phyloP scores from a whole-genome alignment of 2,113 vertebrate species.

The Halichoeres trimaculatus region DNA sequence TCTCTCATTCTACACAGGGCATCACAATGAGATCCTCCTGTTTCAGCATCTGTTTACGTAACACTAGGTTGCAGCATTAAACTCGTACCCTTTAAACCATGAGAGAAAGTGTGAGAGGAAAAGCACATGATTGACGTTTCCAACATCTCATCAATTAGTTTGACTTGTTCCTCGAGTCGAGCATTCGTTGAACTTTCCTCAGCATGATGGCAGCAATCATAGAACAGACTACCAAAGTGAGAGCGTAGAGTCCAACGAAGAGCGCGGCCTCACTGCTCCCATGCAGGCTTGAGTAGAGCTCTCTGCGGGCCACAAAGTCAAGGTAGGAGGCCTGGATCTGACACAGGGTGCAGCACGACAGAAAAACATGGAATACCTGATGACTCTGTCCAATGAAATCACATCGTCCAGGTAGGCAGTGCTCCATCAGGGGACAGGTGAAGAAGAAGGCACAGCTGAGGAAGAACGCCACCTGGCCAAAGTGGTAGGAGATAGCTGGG shows the following conservation, averaged over 20 bases:
- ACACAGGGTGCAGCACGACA: slow-evolving; percentile 89
- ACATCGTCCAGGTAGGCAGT: slow-evolving; percentile 88
- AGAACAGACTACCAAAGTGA: slow-evolving; percentile 76
- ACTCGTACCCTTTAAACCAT: slow-evolving; percentile 17
- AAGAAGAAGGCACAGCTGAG: slow-evolving; percentile 90
- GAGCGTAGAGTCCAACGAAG: slow-evolving; percentile 81
- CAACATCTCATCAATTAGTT: slow-evolving; percentile 33
- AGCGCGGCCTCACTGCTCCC: slow-evolving; percentile 65
- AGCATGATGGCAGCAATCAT: slow-evolving; percentile 83
- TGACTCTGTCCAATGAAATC: slow-evolving; percentile 92
- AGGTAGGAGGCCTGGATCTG: slow-evolving; percentile 90
- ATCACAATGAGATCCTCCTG: not conserved
- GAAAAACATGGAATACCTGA: slow-evolving; percentile 90
- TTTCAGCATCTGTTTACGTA: not conserved
- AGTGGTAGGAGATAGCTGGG: slow-evolving; percentile 64
- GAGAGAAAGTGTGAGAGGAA: not conserved
- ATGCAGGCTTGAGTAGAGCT: slow-evolving; percentile 85
- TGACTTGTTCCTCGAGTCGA: slow-evolving; percentile 79
- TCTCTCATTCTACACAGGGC: not conserved
- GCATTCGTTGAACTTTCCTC: slow-evolving; percentile 77
- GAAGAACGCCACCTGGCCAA: slow-evolving; percentile 87
- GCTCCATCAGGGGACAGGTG: slow-evolving; percentile 86
- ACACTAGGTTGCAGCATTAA: not conserved
- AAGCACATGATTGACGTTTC: slow-evolving; percentile 8
- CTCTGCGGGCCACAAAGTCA: slow-evolving; percentile 84